A percentile compares a stretch with the other conserved stretches of the same genome.
phyloP scores from a whole-genome alignment of 2,113 vertebrate species.

The Tylochromis polylepis region DNA sequence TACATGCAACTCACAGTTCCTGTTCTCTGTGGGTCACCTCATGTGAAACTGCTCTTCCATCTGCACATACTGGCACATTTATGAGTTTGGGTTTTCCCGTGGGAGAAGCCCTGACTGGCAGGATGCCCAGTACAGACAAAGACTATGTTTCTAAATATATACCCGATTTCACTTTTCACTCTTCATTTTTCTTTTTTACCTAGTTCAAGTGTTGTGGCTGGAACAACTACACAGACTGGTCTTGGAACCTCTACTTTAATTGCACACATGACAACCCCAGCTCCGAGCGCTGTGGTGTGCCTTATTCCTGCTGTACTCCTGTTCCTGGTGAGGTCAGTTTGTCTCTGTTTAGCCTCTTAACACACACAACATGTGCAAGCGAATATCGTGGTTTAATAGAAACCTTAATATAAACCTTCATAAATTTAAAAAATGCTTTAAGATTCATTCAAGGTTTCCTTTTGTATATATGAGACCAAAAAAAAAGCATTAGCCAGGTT shows the following conservation, averaged over 20 bases:
- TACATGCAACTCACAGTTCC: neutral
- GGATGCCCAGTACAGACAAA: conserved; percentile 7
- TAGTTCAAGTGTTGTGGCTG: conserved; percentile 78
- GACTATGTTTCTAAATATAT: conserved; percentile 33
- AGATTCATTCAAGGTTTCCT: no score
- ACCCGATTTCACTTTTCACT: neutral
- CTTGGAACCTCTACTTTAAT: conserved; percentile 76
- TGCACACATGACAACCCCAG: conserved; percentile 71
- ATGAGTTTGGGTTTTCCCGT: conserved; percentile 5
- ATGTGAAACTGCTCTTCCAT: conserved; percentile 26
- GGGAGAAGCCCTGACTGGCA: conserved; percentile 21
- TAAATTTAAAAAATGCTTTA: neutral
- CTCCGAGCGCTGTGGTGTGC: conserved; percentile 70
- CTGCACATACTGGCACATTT: conserved; percentile 30
- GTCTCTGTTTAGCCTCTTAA: neutral
- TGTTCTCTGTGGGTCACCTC: conserved; percentile 16
- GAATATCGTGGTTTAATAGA: neutral
- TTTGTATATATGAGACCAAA: neutral
- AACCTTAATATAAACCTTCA: neutral
- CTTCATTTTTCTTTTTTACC: neutral
- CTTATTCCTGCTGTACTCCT: conserved; percentile 75
- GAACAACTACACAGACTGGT: conserved; percentile 78
- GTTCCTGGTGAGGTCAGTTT: conserved; percentile 67
- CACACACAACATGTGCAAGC: neutral
- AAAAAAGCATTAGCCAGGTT: neutral